Evolutionary conservation across 2,888 invertebrate species (phyloP).

Genomic region (Eudasyphora cyanicolor): DNA sequence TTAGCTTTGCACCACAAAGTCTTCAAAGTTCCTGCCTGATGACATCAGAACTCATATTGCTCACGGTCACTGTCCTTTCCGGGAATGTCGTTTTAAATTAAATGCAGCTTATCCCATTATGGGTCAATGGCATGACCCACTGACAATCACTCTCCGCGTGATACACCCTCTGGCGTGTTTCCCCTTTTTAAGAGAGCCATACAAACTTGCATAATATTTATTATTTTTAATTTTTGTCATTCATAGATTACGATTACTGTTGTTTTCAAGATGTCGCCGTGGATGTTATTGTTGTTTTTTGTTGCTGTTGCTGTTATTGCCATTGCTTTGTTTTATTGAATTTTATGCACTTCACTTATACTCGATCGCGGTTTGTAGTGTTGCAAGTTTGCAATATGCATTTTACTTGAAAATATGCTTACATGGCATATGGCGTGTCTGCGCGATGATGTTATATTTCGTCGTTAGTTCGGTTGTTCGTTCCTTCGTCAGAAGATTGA

Average conservation of each 20-base stretch:
- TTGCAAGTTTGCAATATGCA: constrained; percentile 35
- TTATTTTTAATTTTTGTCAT: constrained; percentile 44
- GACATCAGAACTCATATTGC: too few relatives aligned
- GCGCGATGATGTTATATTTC: background rate
- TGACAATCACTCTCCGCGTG: background rate
- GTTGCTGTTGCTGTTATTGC: constrained; percentile 18
- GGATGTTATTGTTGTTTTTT: constrained; percentile 36
- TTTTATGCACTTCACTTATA: constrained; percentile 48
- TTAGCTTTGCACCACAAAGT: too few relatives aligned
- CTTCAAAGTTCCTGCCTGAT: too few relatives aligned
- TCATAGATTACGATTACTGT: constrained; percentile 32
- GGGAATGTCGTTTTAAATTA: too few relatives aligned
- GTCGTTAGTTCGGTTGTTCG: too few relatives aligned
- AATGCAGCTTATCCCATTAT: background rate
- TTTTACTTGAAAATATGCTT: background rate
- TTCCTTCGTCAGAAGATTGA: constrained; percentile 68
- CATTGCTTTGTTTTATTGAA: constrained; percentile 38
- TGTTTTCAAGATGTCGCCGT: constrained; percentile 4
- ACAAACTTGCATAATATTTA: constrained; percentile 41
- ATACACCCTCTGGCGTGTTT: background rate
- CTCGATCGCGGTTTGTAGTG: too few relatives aligned
- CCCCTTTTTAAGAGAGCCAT: background rate
- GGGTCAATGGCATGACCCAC: background rate
- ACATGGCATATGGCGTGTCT: background rate
- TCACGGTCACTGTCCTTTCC: too few relatives aligned